phyloP scores from a whole-genome alignment of 2,113 vertebrate species.

The Tonatia bakeri region DNA sequence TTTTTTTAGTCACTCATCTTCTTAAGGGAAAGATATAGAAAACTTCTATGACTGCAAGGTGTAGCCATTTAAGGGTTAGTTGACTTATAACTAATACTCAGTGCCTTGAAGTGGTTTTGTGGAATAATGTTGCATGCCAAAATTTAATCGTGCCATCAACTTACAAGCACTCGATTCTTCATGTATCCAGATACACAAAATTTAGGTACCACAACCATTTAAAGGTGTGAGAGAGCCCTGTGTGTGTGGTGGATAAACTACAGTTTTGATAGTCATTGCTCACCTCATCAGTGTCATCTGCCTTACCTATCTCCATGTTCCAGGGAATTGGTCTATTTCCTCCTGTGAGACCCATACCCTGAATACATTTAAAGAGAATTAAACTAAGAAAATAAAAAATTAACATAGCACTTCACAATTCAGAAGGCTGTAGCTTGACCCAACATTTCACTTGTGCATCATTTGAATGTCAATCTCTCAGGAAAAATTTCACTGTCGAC shows the following conservation, averaged over 20 bases:
- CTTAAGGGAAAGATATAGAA: not conserved
- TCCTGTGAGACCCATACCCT: not conserved
- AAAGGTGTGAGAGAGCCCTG: not conserved
- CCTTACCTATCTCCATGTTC: not conserved
- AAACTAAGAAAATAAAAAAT: not conserved
- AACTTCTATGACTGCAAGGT: not conserved
- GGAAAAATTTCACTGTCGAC: not conserved
- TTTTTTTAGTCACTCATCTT: not conserved
- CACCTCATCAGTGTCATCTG: not conserved
- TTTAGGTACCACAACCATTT: fast-evolving
- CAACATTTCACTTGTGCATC: not conserved
- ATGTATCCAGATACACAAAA: not conserved
- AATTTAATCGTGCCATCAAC: not conserved
- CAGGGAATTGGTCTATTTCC: not conserved
- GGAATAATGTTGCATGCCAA: not conserved
- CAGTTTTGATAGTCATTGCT: not conserved
- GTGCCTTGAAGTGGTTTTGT: not conserved
- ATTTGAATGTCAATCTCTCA: not conserved
- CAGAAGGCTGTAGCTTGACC: not conserved
- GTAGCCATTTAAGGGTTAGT: not conserved
- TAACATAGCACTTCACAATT: not conserved
- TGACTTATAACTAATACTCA: not conserved
- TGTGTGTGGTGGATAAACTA: not conserved
- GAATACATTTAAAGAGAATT: not conserved
- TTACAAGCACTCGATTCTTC: not conserved